Evolutionary conservation across 30 jellyfish, hydroid and myxozoan genomes (phyloP), one percentile per base, ranked within the genome.

Genomic region (Cassiopea xamachana): DNA sequence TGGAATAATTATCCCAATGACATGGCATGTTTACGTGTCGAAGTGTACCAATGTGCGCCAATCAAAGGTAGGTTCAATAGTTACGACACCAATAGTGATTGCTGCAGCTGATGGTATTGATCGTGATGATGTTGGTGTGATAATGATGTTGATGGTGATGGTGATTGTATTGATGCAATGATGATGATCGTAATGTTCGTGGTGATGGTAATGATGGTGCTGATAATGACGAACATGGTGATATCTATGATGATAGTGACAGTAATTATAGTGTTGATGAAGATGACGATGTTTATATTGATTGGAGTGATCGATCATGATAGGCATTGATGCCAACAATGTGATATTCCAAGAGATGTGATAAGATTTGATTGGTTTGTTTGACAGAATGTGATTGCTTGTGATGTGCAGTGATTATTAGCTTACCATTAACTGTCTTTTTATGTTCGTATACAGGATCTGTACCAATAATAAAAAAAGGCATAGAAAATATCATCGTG

Each of bases 21-120:
- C 71, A 59, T 89, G 87, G 94, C 97, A 12, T 96, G 99, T 76
- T 79, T 96, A 73, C 84, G 99, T 55, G 98, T 96, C 2, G 98
- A 96, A 80, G 92, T 93, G 58, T 87, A 80, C 58, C 98, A 96
- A 82, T 96, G 99, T 72, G 77, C 81, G 5, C 98, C 98, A 43
- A 98, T 80, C 44, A 70, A 61, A 77, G 99, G 99, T 96, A 73
- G 71, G 90, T 39, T 27, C 64, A 55, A 0, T 6, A 10, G 0
- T 6, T 55, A 55, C 13, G 13, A 10, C 6, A 59, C 7, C 39
- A 27, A 27, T 27, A 27, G 39, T 27, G 39, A 27, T 27, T 27
- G 39, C 39, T 27, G 39, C 39, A 27, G 39, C 39, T 27, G 39
- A 27, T 27, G 39, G 39, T 27, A 27, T 27, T 27, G 39, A 27